These are phyloP conservation scores for Drosophila conformis DNA, from an alignment of 2,888 invertebrate genomes.

Conservation along the genomic window DNA sequence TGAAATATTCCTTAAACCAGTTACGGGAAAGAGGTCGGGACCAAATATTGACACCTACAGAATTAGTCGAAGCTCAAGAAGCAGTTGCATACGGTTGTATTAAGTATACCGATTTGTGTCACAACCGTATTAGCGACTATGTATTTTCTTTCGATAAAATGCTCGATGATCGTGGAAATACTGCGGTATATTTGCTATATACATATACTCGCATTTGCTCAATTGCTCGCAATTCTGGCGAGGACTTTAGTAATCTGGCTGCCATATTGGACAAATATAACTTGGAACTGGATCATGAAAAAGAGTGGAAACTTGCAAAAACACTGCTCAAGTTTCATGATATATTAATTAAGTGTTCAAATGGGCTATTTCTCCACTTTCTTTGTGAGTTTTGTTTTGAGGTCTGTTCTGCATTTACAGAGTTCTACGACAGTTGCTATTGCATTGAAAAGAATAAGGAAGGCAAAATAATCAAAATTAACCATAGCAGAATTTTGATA, in stretches of 20 bases:
- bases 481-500: constrained; percentile 94
- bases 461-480: constrained; percentile 92
- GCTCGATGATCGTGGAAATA: constrained; percentile 99
- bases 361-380: constrained; percentile 93
- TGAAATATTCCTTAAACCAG: constrained; percentile 92
- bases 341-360: constrained; percentile 91
- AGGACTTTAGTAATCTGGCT: constrained; percentile 87
- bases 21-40: constrained; percentile 94
- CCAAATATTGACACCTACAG: constrained; percentile 91
- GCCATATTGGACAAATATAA: constrained; percentile 86
- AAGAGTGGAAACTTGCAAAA: constrained; percentile 98
- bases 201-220: constrained; percentile 97
- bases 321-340: constrained; percentile 94
- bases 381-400: constrained; percentile 98
- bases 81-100: constrained; percentile 99
- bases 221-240: constrained; percentile 89
- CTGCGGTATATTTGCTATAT: constrained; percentile 98
- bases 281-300: constrained; percentile 92
- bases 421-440: constrained; percentile 99
- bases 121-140: constrained; percentile 97
- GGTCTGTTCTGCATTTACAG: constrained; percentile 95
- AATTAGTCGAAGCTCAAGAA: constrained; percentile 93
- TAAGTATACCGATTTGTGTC: constrained; percentile 98
- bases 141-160: constrained; percentile 99
- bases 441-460: constrained; percentile 96